These are phyloP conservation scores for Parnassius orleans DNA, from an alignment of 2,888 invertebrate species.

Conservation along the genomic window DNA sequence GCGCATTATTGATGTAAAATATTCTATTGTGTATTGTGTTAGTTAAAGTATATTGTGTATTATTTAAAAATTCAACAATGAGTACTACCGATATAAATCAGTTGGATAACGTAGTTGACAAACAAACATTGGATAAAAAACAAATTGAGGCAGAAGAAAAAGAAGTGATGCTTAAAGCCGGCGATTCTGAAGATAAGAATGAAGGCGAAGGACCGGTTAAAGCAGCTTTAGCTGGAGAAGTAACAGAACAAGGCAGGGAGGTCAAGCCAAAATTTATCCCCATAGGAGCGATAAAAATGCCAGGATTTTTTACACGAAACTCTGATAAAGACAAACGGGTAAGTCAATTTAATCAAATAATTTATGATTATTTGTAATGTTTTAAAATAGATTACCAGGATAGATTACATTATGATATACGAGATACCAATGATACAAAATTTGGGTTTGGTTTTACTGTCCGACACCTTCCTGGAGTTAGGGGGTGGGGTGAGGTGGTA, in stretches of 20 bases:
- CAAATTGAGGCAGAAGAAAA: conserved; percentile 84
- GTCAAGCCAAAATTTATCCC: conserved; percentile 91
- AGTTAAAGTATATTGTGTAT: too few species aligned
- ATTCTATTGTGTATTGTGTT: conserved; percentile 20
- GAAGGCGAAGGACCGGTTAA: conserved; percentile 74
- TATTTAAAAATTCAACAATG: conserved; percentile 42
- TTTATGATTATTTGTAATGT: too few species aligned
- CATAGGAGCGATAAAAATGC: conserved; percentile 93
- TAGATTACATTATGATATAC: too few species aligned
- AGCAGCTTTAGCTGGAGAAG: conserved; percentile 77
- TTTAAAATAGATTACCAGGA: too few species aligned
- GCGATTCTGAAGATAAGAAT: conserved; percentile 67
- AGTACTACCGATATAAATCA: conserved; percentile 67
- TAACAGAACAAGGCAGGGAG: conserved; percentile 85
- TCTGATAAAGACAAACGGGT: conserved; percentile 84
- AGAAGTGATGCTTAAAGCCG: conserved; percentile 82
- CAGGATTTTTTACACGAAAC: conserved; percentile 90
- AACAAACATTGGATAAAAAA: conserved; percentile 82
- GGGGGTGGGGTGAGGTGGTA: too few species aligned
- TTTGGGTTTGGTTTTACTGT: too few species aligned
- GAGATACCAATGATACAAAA: too few species aligned
- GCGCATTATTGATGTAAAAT: conserved; percentile 13
- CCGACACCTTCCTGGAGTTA: too few species aligned
- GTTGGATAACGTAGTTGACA: conserved; percentile 61
- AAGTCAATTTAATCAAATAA: too few species aligned